phyloP scores from a whole-genome alignment of 2,113 vertebrate species.

The Callocephalon fimbriatum region DNA sequence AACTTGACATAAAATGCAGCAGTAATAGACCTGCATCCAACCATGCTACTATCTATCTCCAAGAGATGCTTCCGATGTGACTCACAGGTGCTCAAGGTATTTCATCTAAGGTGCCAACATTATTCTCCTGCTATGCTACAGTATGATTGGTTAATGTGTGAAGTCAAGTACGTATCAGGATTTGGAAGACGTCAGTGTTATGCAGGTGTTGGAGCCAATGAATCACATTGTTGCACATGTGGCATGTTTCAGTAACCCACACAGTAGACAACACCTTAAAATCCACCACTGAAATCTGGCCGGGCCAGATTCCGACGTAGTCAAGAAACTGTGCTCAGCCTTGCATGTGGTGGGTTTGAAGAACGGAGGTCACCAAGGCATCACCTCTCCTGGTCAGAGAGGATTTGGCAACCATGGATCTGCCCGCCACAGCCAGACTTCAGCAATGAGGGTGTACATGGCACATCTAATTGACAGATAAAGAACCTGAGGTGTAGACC shows the following conservation, averaged over 20 bases:
- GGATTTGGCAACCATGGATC: not conserved
- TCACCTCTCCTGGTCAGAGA: accelerated
- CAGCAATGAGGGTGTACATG: not conserved
- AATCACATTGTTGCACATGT: not conserved
- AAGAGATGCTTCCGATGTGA: not conserved
- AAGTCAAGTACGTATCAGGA: not conserved
- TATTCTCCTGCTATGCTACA: not conserved
- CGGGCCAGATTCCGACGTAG: not conserved
- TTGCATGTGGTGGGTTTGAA: not conserved
- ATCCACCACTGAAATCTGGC: not conserved
- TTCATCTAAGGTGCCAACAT: not conserved
- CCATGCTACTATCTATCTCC: not conserved
- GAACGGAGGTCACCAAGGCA: not conserved
- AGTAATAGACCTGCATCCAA: not conserved
- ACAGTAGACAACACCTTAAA: not conserved
- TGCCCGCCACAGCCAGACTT: not conserved
- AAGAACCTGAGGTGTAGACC: not conserved
- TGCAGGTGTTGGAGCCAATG: not conserved
- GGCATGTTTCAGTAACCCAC: not conserved
- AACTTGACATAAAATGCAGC: not conserved
- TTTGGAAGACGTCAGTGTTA: not conserved
- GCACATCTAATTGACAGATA: too few species aligned
- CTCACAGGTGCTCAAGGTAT: not conserved
- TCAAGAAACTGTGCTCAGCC: not conserved
- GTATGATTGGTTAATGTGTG: not conserved